These are phyloP conservation scores for Toxostoma redivivum DNA, from an alignment of 2,113 vertebrate genomes.

Conservation along the genomic window DNA sequence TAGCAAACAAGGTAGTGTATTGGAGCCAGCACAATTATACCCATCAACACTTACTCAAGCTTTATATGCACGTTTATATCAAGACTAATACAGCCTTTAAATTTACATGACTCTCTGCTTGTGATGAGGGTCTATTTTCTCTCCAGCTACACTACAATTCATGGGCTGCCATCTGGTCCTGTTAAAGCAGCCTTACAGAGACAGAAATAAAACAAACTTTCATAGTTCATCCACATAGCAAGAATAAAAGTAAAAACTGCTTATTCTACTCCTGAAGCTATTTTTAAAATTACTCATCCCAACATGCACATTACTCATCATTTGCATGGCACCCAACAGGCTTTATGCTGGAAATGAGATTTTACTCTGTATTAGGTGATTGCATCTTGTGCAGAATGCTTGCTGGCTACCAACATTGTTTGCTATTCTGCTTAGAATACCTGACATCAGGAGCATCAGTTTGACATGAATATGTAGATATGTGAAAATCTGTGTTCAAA, in stretches of 20 bases:
- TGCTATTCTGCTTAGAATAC: not conserved
- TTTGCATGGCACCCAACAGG: not conserved
- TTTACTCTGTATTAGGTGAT: not conserved
- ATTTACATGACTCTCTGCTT: not conserved
- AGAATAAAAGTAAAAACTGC: not conserved
- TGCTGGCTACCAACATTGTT: not conserved
- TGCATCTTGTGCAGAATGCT: not conserved
- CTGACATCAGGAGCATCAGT: not conserved
- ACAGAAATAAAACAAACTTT: not conserved
- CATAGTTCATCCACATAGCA: not conserved
- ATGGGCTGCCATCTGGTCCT: conserved; percentile 1
- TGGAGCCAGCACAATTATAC: not conserved
- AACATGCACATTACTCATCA: not conserved
- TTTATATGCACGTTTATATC: not conserved
- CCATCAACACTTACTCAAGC: not conserved
- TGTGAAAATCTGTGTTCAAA: not conserved
- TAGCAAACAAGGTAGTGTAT: not conserved
- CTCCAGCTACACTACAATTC: not conserved
- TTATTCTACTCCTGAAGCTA: not conserved
- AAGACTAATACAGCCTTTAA: not conserved
- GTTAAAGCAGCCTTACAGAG: not conserved
- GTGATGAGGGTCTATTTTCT: not conserved
- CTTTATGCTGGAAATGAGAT: not conserved
- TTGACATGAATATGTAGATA: not conserved
- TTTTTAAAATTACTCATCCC: conserved; percentile 1